Conservation (phyloP, 2,797 vertebrate genomes). For the Apogon talboti region DNA sequence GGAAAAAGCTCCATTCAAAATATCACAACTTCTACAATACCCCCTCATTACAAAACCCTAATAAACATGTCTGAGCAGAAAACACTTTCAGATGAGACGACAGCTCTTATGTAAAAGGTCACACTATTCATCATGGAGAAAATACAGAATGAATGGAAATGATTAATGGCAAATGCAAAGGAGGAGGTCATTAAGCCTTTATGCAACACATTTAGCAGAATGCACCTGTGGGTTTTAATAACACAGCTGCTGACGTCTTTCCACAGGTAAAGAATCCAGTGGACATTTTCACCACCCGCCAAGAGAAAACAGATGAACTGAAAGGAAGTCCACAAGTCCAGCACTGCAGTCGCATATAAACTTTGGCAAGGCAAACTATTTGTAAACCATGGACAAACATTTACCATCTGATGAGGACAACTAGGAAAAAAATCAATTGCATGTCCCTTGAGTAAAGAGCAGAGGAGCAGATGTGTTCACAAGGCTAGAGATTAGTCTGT, state of each 20-base stretch:
- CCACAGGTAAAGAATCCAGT: constrained; percentile 33
- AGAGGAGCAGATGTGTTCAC: constrained; percentile 5
- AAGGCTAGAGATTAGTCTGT: constrained; percentile 16
- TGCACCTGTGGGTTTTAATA: neutral
- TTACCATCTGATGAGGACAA: neutral
- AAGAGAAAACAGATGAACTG: neutral
- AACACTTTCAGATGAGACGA: constrained; percentile 1
- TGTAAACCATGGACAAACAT: constrained; percentile 15
- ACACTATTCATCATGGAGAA: neutral
- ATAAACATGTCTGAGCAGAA: neutral
- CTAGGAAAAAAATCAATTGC: neutral
- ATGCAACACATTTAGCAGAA: neutral
- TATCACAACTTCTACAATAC: neutral
- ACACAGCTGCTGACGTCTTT: constrained; percentile 5
- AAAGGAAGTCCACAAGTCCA: neutral
- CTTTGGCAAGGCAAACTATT: neutral
- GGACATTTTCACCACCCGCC: neutral
- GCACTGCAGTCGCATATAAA: neutral
- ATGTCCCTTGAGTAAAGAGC: constrained; percentile 14
- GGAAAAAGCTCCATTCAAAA: constrained; percentile 8
- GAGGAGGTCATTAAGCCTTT: neutral
- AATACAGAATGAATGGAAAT: neutral
- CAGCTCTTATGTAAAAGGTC: neutral
- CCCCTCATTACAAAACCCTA: constrained; percentile 3
- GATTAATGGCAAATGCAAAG: neutral